Evolutionary conservation across 2,797 vertebrate species (phyloP).

Genomic region (Myoxocephalus aenaeus): DNA sequence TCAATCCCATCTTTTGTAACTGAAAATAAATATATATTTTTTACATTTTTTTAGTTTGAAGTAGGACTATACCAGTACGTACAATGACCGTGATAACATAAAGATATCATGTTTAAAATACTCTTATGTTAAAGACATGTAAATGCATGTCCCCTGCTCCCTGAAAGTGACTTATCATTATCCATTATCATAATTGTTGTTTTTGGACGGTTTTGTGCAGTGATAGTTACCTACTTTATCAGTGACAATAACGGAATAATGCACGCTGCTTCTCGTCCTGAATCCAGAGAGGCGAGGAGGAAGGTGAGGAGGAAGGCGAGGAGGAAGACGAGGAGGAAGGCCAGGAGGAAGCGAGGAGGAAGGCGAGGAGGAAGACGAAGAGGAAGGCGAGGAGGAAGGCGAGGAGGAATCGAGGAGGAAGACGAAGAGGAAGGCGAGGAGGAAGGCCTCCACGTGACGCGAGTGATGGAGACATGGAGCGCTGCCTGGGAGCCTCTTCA

Average conservation of each 20-base stretch:
- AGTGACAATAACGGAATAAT: slow-evolving; percentile 26
- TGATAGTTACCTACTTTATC: not conserved
- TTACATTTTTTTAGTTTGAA: no score
- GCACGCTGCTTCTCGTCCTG: slow-evolving; percentile 42
- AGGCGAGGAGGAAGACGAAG: slow-evolving; percentile 15
- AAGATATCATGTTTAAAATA: no score
- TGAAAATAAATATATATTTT: no score
- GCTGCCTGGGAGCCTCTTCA: slow-evolving; percentile 77
- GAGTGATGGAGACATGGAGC: slow-evolving; percentile 78
- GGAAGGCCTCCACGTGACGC: slow-evolving; percentile 65
- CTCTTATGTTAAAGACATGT: no score
- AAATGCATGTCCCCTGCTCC: no score
- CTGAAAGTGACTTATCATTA: no score
- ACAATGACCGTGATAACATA: no score
- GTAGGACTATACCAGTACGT: no score
- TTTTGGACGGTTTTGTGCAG: no score
- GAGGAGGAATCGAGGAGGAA: slow-evolving; percentile 13
- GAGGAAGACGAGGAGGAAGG: slow-evolving; percentile 11
- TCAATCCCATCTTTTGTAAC: no score
- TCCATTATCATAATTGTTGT: no score
- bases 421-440: not conserved
- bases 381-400: not conserved
- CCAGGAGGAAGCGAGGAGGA: slow-evolving; percentile 4
- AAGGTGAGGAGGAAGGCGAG: not conserved
- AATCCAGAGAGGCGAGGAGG: slow-evolving; percentile 10